These are phyloP conservation scores for Takifugu rubripes DNA, from an alignment of 2,797 vertebrate genomes.

Conservation along the genomic window DNA sequence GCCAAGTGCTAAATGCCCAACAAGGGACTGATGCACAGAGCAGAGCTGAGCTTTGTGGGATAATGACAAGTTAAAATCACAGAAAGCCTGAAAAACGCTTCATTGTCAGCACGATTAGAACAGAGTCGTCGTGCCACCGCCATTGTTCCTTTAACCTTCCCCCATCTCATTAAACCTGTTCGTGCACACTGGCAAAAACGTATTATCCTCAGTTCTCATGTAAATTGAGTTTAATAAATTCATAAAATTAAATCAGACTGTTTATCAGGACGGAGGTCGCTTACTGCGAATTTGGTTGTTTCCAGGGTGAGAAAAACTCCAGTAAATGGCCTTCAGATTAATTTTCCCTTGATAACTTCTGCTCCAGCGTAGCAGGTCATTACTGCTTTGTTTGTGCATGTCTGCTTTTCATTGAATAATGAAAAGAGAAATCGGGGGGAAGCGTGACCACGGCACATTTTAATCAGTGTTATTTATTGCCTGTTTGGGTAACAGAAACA, in stretches of 20 bases:
- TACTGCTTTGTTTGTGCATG: slow-evolving; percentile 50
- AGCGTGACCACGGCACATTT: slow-evolving; percentile 3
- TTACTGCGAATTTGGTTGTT: slow-evolving; percentile 45
- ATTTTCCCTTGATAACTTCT: slow-evolving; percentile 34
- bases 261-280: slow-evolving; percentile 36
- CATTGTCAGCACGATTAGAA: slow-evolving; percentile 3
- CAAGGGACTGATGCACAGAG: slow-evolving; percentile 30
- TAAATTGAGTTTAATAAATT: slow-evolving; percentile 26
- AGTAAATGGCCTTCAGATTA: slow-evolving; percentile 24
- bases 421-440: slow-evolving; percentile 35
- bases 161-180: slow-evolving; percentile 15
- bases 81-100: slow-evolving; percentile 10
- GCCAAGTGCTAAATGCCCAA: slow-evolving; percentile 50
- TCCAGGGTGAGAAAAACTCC: slow-evolving; percentile 30
- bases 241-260: slow-evolving; percentile 47
- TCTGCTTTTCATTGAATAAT: slow-evolving; percentile 49
- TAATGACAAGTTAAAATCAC: slow-evolving; percentile 24
- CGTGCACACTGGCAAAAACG: slow-evolving; percentile 19
- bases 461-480: slow-evolving; percentile 37
- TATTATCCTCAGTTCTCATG: slow-evolving; percentile 10
- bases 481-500: slow-evolving; percentile 24
- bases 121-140: not conserved
- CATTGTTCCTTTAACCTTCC: slow-evolving; percentile 6
- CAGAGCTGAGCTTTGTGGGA: slow-evolving; percentile 16
- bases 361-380: slow-evolving; percentile 39